These are phyloP conservation scores for Trochalopteron elliotii DNA, from an alignment of 2,113 vertebrate species.

Conservation along the genomic window DNA sequence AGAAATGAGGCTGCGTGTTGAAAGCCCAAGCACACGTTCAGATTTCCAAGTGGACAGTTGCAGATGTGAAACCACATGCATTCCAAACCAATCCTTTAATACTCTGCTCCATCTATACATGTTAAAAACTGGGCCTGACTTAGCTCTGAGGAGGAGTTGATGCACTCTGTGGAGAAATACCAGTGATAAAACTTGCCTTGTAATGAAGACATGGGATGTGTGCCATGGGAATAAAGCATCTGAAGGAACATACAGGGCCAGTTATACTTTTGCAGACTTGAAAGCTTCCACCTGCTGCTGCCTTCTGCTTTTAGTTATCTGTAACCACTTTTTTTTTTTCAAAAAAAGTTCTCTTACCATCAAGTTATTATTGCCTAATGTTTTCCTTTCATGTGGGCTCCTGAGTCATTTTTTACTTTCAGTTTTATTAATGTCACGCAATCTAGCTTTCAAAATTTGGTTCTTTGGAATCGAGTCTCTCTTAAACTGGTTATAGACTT, in stretches of 20 bases:
- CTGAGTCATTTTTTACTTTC: constrained; percentile 29
- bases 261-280: neutral
- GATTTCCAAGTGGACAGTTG: neutral
- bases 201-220: neutral
- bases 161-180: neutral
- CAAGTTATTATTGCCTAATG: neutral
- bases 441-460: neutral
- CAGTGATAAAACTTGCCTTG: neutral
- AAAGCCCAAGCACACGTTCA: neutral
- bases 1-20: neutral
- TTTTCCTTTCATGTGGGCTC: constrained; percentile 53
- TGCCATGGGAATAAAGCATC: neutral
- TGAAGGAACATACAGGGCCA: neutral
- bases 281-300: neutral
- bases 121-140: neutral
- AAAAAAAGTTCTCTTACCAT: neutral
- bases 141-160: neutral
- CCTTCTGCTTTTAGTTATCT: neutral
- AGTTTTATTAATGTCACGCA: neutral
- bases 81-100: neutral
- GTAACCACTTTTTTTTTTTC: neutral
- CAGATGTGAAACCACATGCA: neutral
- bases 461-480: neutral
- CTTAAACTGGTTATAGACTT: neutral
- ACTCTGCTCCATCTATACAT: accelerated